Percentiles rank a stretch among this genome's conserved stretches.
Evolutionary conservation across 92 coral and sea anemone genomes (phyloP).

Genomic region (Palythoa grandis): DNA sequence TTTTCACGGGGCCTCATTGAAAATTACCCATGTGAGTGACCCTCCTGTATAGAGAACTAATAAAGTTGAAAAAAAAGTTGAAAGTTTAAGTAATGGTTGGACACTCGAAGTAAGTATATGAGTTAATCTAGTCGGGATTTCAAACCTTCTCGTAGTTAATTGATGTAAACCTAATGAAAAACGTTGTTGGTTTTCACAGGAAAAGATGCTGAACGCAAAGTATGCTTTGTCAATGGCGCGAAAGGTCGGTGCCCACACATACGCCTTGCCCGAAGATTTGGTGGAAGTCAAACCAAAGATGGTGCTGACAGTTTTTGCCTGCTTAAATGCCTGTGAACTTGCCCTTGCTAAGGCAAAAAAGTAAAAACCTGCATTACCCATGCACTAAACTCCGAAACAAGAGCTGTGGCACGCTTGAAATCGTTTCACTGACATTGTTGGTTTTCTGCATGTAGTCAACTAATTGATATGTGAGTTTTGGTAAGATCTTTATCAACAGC

Average conservation of each 20-base stretch:
- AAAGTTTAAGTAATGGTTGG: too few relatives aligned
- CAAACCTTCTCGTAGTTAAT: neutral
- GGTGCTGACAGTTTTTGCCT: too few relatives aligned
- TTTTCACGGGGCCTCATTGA: too few relatives aligned
- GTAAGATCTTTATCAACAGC: too few relatives aligned
- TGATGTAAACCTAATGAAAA: neutral
- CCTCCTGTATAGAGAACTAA: too few relatives aligned
- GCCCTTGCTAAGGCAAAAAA: neutral
- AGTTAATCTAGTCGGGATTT: neutral
- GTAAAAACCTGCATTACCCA: neutral
- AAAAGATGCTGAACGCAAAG: conserved; percentile 86
- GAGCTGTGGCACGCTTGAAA: too few relatives aligned
- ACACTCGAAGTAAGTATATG: neutral
- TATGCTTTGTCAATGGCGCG: conserved; percentile 90
- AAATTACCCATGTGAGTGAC: too few relatives aligned
- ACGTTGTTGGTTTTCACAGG: conserved; percentile 53
- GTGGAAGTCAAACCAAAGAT: conserved; percentile 75
- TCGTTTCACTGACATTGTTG: too few relatives aligned
- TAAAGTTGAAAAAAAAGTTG: too few relatives aligned
- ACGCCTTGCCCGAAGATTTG: conserved; percentile 93
- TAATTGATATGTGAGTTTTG: too few relatives aligned
- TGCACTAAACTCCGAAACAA: too few relatives aligned
- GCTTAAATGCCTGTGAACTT: neutral
- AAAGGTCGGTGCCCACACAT: conserved; percentile 92
- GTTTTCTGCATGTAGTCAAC: too few relatives aligned